Base-by-base conservation (phyloP, 2,797 vertebrate genomes). In the Amphiprion clarkii region DNA sequence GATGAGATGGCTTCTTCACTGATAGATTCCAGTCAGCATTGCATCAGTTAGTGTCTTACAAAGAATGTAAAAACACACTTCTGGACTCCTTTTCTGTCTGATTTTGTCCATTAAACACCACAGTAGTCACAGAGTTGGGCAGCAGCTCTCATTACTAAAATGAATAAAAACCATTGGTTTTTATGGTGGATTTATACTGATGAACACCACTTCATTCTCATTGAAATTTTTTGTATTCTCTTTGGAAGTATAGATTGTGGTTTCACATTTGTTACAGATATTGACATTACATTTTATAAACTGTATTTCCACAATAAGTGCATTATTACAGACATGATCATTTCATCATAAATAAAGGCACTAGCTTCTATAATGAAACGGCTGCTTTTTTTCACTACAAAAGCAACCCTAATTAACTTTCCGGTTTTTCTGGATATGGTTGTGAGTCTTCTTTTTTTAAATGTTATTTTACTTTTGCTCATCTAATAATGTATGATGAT, bases 221-320 rank as follows among this genome's bases (percentile, higher is more conserved):
- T 29, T 67, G 49, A 36, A 29, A 60, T 36, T 1, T 57, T 56
- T 61, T 54, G 33, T 60, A 40, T 49, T n/a, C 27, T 65, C 63
- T 73, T 78, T 79, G 66, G 66, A 71, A 62, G 58, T 10, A 39
- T 27, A 75, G 55, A 54, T 17, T 29, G 11, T 71, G 48, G 68
- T 67, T 82, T 67, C 2, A 53, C 9, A 57, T 40, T 5, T 51
- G 29, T 69, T 49, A 19, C 8, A 55, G 2, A 58, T 59, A 56
- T 25, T 42, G 10, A 62, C 27, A 31, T 60, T 17, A 36, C 58
- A 74, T 49, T 23, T 5, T 23, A 68, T 54, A 49, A 65, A 72
- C 61, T 67, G 33, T 74, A 85, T 78, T 83, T 82, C 80, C 78
- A 84, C 78, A 86, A 73, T 74, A 75, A 73, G 14, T 66, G 70